phyloP scores from a whole-genome alignment of 2,888 invertebrate genomes.

The Euphydryas editha region DNA sequence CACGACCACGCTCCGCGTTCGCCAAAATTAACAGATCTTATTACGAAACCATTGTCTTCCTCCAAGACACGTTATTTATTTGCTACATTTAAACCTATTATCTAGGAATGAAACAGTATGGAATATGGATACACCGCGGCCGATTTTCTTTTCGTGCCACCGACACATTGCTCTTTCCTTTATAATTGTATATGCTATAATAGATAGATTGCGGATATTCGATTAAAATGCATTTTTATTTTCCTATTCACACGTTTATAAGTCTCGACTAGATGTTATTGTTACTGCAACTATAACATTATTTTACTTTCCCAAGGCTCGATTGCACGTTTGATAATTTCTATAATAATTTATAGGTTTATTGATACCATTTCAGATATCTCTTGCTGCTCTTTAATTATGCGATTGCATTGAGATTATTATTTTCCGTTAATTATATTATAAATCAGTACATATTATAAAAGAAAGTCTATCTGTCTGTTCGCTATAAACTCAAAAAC shows the following conservation, averaged over 20 bases:
- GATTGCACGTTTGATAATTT: slow-evolving; percentile 62
- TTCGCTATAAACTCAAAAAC: no score
- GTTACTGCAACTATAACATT: slow-evolving; percentile 55
- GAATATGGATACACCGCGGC: slow-evolving; percentile 54
- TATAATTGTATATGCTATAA: slow-evolving; percentile 65
- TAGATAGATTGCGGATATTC: slow-evolving; percentile 62
- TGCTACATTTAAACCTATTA: slow-evolving; percentile 77
- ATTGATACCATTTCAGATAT: slow-evolving; percentile 56
- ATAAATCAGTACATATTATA: no score
- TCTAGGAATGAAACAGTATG: slow-evolving; percentile 57
- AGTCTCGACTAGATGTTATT: slow-evolving; percentile 54
- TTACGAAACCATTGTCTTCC: slow-evolving; percentile 79
- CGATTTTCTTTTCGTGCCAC: slow-evolving; percentile 71
- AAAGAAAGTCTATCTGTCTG: no score
- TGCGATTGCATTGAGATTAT: slow-evolving; percentile 1
- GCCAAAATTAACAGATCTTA: slow-evolving; percentile 78
- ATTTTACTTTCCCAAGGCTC: slow-evolving; percentile 64
- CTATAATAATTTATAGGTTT: slow-evolving; percentile 64
- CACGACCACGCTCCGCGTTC: slow-evolving; percentile 64
- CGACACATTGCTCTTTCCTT: slow-evolving; percentile 63
- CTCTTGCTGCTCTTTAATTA: slow-evolving; percentile 16
- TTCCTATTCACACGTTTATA: slow-evolving; percentile 67
- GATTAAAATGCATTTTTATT: slow-evolving; percentile 71
- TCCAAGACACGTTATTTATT: slow-evolving; percentile 75
- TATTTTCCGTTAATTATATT: neutral